Evolutionary conservation across 1,140 invertebrate genomes (phyloP), one percentile per base, ranked within the genome.

Genomic region (Proales similis): DNA sequence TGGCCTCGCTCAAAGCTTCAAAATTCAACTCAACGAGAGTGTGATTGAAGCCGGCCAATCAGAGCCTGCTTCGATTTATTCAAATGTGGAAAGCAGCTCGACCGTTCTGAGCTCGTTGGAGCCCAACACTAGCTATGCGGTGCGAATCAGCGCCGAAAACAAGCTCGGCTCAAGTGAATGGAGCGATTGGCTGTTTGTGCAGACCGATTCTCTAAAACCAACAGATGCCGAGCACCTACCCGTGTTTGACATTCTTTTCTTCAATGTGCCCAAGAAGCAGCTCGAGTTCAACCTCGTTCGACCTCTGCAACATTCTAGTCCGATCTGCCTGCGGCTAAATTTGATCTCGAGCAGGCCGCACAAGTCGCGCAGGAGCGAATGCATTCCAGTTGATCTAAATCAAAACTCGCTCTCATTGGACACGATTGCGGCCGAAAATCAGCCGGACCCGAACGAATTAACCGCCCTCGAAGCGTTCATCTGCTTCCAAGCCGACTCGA

Each of bases 221-320:
- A 22, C 3, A 2, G 51, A 57, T 22, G 3, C 4, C 17, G 0
- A 5, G 11, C 22, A 30, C 4, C 7, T 57, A 6, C 51, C 51
- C 0, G 20, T 27, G 0, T 43, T 57, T 12, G 51, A 57, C 11
- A 42, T 24, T 4, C 11, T 57, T 11, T 57, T 57, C 32, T 42
- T 57, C n/a, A 57, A 57, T 9, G 51, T 57, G 0, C 51, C 51
- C 1, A 57, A 57, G 26, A 57, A 57, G n/a, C 27, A 42, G 4
- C 33, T 57, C n/a, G 51, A 57, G 32, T 42, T 42, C 19, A 30
- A 39, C n/a, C 32, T n/a, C n/a, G n/a, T n/a, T n/a, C n/a, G n/a
- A n/a, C n/a, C n/a, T n/a, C 14, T 24, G 26, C 6, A 20, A 17
- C 38, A 14, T 36, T 33, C 12, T n/a, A 53, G 27, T 36, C 32